phyloP scores from a whole-genome alignment of 2,888 invertebrate genomes.

The Oscheius myriophilus region DNA sequence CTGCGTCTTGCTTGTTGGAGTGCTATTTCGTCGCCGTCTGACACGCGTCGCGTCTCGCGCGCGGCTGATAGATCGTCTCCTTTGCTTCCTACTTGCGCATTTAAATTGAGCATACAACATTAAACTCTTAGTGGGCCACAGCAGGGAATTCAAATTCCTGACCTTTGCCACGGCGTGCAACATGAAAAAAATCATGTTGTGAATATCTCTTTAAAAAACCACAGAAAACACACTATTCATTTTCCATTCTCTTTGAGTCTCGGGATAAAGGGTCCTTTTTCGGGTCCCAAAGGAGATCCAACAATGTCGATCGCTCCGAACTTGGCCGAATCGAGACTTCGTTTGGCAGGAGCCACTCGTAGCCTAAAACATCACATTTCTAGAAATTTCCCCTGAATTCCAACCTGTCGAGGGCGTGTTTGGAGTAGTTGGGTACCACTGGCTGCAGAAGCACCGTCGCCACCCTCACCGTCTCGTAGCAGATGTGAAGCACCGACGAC shows the following conservation, averaged over 20 bases:
- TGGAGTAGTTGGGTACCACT: conserved; percentile 82
- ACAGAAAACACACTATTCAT: neutral
- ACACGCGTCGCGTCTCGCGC: too few relatives aligned
- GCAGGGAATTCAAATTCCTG: too few relatives aligned
- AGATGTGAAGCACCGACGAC: conserved; percentile 80
- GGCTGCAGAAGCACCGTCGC: conserved; percentile 85
- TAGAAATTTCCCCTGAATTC: neutral
- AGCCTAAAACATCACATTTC: too few relatives aligned
- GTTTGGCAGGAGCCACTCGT: conserved; percentile 38
- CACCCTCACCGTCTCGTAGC: conserved; percentile 85
- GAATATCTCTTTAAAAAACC: too few relatives aligned
- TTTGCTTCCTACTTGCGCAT: too few relatives aligned
- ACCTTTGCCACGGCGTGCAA: too few relatives aligned
- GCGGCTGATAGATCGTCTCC: too few relatives aligned
- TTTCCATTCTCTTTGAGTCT: conserved; percentile 11
- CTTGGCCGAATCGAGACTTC: conserved; percentile 41
- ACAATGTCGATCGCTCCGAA: conserved; percentile 31
- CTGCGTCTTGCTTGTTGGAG: too few relatives aligned
- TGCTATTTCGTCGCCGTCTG: too few relatives aligned
- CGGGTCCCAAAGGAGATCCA: neutral
- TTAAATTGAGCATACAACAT: too few relatives aligned
- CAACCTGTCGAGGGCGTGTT: conserved; percentile 76
- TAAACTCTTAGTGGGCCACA: too few relatives aligned
- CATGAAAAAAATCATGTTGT: too few relatives aligned
- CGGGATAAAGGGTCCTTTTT: conserved; percentile 15